Evolutionary conservation across 2,888 invertebrate species (phyloP), one percentile per base, ranked within the genome.

Genomic region (Eupeodes luniger): DNA sequence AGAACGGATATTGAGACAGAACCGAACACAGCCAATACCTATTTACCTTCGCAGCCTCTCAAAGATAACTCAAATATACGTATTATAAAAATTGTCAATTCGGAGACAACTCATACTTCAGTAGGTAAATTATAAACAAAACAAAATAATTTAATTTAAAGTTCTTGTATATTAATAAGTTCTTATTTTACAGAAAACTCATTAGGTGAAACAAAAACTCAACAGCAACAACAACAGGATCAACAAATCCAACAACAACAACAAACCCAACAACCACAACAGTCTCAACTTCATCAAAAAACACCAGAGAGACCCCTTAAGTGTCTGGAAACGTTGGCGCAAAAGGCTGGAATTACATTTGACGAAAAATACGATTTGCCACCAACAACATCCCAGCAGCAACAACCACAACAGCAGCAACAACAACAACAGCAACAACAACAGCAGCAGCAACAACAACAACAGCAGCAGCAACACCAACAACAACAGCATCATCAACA

Each of bases 361-460:
- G 96, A 96, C 92, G 96, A 96, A 92, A 96, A 96, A 93, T 96
- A 96, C 94, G 96, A 96, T 92, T 95, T 96, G 84, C 96, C 96
- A 49, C 88, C 88, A 16, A 70, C 85, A 1, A 74, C 88, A 12
- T 78, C 88, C 4, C 72, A 81, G 14, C 86, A 85, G 47, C 49
- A 49, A 44, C 62, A 40, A 44, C 36, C 3, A n/a, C 61, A 61
- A n/a, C 61, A 61, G 14, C 61, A 61, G 7, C 36, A 14, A 9
- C 61, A 61, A 19, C 61, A 59, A 36, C 36, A n/a, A 2, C 78
- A 82, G 5, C 85, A 85, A 27, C 64, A 64, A 6, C 47, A 16
- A 1, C 64, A 64, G 27, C 86, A 86, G 64, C 59, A 14, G n/a
- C 61, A 61, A 1, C 78, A 82, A 11, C 85, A 85, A 49, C 64